Conservation (phyloP, 2,797 vertebrate genomes). For the Valencia hispanica region DNA sequence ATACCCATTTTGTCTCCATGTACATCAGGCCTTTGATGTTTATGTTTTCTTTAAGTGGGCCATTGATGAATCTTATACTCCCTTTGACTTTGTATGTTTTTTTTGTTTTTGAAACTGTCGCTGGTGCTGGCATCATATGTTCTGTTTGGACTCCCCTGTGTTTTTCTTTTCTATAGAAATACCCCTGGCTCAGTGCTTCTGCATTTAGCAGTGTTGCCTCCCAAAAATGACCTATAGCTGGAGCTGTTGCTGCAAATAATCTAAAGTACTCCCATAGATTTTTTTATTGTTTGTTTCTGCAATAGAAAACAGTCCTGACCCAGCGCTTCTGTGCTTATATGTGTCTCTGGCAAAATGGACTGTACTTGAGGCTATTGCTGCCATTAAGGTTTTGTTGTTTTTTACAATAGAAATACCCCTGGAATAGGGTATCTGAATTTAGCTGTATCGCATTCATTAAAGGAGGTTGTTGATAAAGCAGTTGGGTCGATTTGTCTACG, state of each 20-base stretch:
- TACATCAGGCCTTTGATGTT: too few relatives aligned
- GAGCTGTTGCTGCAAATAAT: background rate
- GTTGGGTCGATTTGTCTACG: background rate
- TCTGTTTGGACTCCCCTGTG: background rate
- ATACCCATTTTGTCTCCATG: too few relatives aligned
- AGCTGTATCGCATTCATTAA: background rate
- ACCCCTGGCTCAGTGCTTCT: background rate
- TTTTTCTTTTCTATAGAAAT: background rate
- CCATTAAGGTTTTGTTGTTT: background rate
- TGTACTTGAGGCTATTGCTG: background rate
- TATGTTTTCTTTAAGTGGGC: too few relatives aligned
- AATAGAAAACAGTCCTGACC: background rate
- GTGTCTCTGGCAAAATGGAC: background rate
- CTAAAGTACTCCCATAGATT: background rate
- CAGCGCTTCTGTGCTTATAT: background rate
- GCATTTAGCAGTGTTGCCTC: background rate
- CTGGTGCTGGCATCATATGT: too few relatives aligned
- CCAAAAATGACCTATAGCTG: background rate
- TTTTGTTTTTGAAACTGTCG: background rate
- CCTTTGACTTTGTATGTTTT: background rate
- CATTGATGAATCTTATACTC: too few relatives aligned
- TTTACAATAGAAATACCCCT: background rate
- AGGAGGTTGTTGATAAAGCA: background rate
- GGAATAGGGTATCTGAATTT: background rate
- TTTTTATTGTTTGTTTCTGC: background rate